Conservation (phyloP, 2,113 vertebrate genomes). For the Zosterops japonicus region DNA sequence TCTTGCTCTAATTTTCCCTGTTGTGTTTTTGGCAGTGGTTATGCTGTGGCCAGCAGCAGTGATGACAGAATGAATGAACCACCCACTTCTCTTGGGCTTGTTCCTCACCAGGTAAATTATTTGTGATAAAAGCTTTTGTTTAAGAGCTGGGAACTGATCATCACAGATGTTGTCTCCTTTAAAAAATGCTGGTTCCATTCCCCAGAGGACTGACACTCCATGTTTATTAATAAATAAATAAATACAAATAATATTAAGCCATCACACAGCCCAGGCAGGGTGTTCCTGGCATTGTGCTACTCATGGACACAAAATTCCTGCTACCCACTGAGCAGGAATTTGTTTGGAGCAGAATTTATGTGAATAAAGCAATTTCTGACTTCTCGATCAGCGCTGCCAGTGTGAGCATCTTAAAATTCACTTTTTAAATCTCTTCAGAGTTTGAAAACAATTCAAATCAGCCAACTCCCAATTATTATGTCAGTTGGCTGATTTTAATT, state of each 20-base stretch:
- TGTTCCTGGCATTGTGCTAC: background rate
- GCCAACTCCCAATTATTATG: background rate
- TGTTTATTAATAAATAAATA: background rate
- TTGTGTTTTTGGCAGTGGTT: slow-evolving; percentile 81
- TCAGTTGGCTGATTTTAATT: background rate
- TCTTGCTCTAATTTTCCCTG: slow-evolving; percentile 6
- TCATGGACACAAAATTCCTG: background rate
- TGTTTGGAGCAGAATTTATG: background rate
- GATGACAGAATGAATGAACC: slow-evolving; percentile 98
- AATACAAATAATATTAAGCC: background rate
- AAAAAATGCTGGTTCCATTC: background rate
- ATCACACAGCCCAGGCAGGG: background rate
- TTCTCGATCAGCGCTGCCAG: background rate
- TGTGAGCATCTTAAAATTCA: background rate
- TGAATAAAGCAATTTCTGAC: background rate
- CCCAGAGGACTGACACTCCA: background rate
- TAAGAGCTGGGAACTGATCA: background rate
- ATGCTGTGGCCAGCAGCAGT: slow-evolving; percentile 95
- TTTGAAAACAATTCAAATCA: background rate
- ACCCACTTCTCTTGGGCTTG: slow-evolving; percentile 93
- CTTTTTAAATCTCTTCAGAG: background rate
- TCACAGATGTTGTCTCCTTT: background rate
- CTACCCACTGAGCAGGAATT: background rate
- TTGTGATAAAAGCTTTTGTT: background rate
- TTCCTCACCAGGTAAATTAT: slow-evolving; percentile 93